A percentile compares a stretch with the other conserved stretches of the same genome.
Conservation (phyloP, 2,797 vertebrate species). For the Acomys russatus region DNA sequence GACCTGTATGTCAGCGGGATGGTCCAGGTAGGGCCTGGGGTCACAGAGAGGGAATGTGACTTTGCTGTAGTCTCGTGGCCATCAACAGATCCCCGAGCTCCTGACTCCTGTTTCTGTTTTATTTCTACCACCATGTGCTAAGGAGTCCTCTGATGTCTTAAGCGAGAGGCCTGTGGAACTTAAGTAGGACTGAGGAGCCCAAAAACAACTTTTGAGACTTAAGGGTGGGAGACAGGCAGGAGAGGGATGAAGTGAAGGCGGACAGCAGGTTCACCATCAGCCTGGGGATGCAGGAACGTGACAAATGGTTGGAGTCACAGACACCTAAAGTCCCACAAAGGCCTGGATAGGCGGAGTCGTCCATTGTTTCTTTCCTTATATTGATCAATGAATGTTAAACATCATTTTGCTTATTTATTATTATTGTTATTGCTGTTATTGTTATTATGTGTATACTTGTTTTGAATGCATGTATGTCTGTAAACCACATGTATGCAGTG, state of each 20-base stretch:
- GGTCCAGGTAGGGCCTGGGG: neutral
- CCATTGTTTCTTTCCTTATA: neutral
- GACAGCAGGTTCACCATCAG: no score
- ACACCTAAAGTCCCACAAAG: neutral
- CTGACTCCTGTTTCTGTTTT: neutral
- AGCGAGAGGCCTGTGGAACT: neutral
- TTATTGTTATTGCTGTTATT: neutral
- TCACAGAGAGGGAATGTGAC: rapidly evolving
- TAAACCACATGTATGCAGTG: neutral
- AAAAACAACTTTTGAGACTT: neutral
- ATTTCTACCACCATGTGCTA: neutral
- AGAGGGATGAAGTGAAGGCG: neutral
- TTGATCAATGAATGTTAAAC: neutral
- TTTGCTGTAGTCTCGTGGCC: neutral
- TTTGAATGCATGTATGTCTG: neutral
- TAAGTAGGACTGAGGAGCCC: neutral
- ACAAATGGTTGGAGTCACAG: neutral
- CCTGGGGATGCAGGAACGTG: neutral
- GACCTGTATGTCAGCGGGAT: neutral
- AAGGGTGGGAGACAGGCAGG: neutral
- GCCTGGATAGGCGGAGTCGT: rapidly evolving
- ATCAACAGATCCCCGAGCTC: neutral
- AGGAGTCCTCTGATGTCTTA: neutral
- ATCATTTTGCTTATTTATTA: neutral
- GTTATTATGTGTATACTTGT: neutral